A percentile compares a stretch with the other conserved stretches of the same genome.
Evolutionary conservation across 2,797 vertebrate genomes (phyloP).

Genomic region (Sorex maritimensis): DNA sequence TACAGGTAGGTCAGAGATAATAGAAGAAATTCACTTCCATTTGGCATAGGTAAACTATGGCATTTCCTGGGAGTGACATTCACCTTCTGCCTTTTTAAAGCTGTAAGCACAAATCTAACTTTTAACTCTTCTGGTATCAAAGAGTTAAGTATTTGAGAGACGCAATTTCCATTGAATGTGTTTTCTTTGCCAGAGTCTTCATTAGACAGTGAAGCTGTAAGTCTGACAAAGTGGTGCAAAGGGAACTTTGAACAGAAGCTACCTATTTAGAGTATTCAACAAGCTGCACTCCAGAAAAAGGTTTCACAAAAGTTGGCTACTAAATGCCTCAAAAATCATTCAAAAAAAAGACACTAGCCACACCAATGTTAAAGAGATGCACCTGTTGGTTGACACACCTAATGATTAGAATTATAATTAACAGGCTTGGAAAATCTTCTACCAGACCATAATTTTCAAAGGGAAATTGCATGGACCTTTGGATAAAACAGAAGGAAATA

Average conservation of each 20-base stretch:
- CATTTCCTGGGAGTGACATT: not conserved
- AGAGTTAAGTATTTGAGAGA: not conserved
- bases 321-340: not conserved
- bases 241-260: not conserved
- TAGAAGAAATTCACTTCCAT: not conserved
- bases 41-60: not conserved
- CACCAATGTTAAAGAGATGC: not conserved
- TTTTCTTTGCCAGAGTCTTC: not conserved
- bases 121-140: not conserved
- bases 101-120: not conserved
- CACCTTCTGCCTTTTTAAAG: not conserved
- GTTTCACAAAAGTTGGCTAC: not conserved
- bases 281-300: not conserved
- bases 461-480: not conserved
- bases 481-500: not conserved
- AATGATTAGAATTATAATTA: not conserved
- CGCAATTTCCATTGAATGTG: too few species aligned
- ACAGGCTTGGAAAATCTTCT: not conserved
- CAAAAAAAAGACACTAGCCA: not conserved
- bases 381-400: not conserved
- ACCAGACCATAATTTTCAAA: slow-evolving; percentile 8
- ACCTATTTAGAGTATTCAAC: not conserved
- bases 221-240: not conserved
- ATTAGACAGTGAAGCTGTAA: not conserved
- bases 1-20: not conserved